Evolutionary conservation across 2,113 vertebrate genomes (phyloP), one percentile per base, ranked within the genome.

Genomic region (Pavo muticus): DNA sequence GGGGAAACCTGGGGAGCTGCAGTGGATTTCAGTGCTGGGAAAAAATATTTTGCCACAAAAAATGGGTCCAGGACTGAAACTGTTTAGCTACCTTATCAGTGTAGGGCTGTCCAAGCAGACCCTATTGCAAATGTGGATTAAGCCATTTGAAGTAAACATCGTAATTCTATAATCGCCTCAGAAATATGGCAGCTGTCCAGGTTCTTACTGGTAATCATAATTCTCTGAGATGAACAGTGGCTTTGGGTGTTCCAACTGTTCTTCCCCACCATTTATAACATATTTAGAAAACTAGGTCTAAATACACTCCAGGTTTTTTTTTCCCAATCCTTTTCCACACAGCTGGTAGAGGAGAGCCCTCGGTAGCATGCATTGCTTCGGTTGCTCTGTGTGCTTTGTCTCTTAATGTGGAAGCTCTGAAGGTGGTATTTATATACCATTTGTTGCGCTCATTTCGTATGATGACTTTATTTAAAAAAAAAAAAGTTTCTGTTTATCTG

Each of bases 221-320:
- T 89, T 84, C 29, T 91, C 71, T 10, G 45, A 79, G 40, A 56
- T 56, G 73, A 91, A 23, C 27, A 17, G 52, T 79, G 73, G 48
- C 90, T 42, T 80, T 91, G 76, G 63, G 21, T 81, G 76, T 88
- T 91, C 64, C 83, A 77, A n/a, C 61, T 90, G 50, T 64, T 90
- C 69, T 84, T 90, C 76, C 50, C 30, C 54, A 45, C 61, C 32
- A 23, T 90, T 54, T 65, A 59, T 7, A 61, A 44, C 67, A 25
- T 90, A 79, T 84, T 90, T 60, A 81, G 65, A 52, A 93, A 78
- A 65, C 20, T 60, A 30, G 14, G 25, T 91, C 57, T 94, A 84
- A 93, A 64, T 57, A 57, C 35, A 25, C 16, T 13, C 9, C 63
- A 44, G 50, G 1, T 47, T 87, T 82, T 59, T 13, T 48, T 48